Conservation (phyloP, 1,140 invertebrate genomes). For the Ladona fulva region DNA sequence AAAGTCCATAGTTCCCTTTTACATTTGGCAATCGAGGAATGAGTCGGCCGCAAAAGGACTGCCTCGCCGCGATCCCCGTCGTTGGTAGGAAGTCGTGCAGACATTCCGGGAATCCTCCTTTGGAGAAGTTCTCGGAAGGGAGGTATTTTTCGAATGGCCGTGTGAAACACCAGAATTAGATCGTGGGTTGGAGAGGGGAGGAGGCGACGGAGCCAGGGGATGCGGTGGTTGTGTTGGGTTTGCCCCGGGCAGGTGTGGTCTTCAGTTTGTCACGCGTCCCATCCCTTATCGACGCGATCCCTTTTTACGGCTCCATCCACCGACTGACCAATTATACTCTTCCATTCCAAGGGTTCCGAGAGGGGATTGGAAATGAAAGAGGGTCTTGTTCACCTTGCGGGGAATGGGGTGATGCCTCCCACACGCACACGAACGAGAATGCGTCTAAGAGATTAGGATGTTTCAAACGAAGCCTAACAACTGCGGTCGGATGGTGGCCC, state of each 20-base stretch:
- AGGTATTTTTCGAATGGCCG: not conserved
- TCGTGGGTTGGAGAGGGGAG: not conserved
- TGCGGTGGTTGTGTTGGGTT: not conserved
- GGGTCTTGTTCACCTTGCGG: not conserved
- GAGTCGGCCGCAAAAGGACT: too few species aligned
- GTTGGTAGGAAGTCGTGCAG: not conserved
- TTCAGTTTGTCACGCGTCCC: not conserved
- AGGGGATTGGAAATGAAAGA: not conserved
- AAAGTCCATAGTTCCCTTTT: too few species aligned
- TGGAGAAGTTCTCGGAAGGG: not conserved
- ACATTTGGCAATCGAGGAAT: too few species aligned
- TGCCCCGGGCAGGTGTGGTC: not conserved
- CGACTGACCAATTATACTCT: constrained; percentile 4
- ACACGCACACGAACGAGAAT: not conserved
- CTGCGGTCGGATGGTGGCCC: too few species aligned
- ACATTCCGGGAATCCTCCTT: not conserved
- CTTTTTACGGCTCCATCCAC: not conserved
- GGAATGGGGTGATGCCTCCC: not conserved
- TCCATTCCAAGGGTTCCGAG: not conserved
- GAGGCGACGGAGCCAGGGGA: not conserved
- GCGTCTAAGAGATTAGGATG: too few species aligned
- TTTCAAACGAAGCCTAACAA: too few species aligned
- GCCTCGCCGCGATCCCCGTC: too few species aligned
- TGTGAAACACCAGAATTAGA: not conserved
- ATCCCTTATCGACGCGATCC: not conserved